phyloP scores from a whole-genome alignment of 2,113 vertebrate species.

The Tapirus terrestris region DNA sequence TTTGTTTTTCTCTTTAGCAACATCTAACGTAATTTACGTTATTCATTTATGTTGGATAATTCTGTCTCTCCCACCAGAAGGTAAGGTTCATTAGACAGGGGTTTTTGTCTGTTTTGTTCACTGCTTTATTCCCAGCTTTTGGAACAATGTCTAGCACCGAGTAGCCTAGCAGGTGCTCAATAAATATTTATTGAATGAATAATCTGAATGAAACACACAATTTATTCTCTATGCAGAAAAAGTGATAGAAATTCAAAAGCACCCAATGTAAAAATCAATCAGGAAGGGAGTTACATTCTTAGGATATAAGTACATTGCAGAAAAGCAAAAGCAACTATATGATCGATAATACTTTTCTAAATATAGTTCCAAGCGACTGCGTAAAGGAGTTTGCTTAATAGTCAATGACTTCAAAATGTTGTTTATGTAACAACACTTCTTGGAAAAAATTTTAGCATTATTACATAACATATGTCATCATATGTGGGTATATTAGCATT shows the following conservation, averaged over 20 bases:
- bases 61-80: neutral
- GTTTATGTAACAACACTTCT: neutral
- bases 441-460: neutral
- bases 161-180: neutral
- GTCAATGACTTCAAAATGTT: neutral
- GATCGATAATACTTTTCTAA: neutral
- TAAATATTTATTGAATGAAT: constrained; percentile 28
- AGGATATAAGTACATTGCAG: neutral
- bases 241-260: constrained; percentile 24
- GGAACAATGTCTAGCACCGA: neutral
- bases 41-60: neutral
- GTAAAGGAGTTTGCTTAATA: neutral
- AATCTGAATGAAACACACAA: neutral
- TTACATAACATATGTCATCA: neutral
- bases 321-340: neutral
- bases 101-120: neutral
- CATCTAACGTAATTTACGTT: neutral
- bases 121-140: neutral
- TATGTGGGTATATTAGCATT: neutral
- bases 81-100: neutral
- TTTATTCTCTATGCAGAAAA: constrained; percentile 10
- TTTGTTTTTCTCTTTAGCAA: neutral
- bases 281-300: neutral
- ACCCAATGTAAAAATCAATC: neutral
- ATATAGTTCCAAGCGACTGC: neutral